Evolutionary conservation across 2,797 vertebrate genomes (phyloP).

Genomic region (Esox masquinongy): DNA sequence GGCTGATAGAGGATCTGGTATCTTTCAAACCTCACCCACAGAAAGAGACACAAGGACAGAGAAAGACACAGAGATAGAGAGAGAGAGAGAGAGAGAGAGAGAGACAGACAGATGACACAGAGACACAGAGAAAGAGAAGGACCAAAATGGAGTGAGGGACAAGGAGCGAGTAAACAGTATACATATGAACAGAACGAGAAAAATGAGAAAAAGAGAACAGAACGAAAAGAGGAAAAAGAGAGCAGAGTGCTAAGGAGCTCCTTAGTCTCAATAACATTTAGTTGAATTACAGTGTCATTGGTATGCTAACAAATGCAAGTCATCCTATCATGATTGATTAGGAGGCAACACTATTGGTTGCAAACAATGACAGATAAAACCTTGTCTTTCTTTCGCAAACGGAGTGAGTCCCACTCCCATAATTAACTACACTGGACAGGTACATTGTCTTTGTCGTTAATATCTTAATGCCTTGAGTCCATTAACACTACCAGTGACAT

Average conservation of each 20-base stretch:
- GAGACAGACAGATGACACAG: neutral
- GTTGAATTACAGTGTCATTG: neutral
- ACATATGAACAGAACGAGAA: too few relatives aligned
- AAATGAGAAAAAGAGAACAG: neutral
- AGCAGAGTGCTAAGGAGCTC: neutral
- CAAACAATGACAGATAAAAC: too few relatives aligned
- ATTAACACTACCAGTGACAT: neutral
- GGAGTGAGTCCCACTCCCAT: too few relatives aligned
- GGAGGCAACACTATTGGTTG: too few relatives aligned
- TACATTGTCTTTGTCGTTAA: too few relatives aligned
- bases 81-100: neutral
- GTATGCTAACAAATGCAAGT: slow-evolving; percentile 1
- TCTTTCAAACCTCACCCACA: neutral
- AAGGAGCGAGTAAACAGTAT: neutral
- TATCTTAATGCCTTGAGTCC: neutral
- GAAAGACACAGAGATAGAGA: neutral
- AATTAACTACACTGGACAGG: too few relatives aligned
- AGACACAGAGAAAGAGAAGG: slow-evolving; percentile 2
- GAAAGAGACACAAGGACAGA: slow-evolving; percentile 3
- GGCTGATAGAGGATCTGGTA: slow-evolving; percentile 11
- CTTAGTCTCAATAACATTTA: neutral
- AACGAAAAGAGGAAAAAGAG: neutral
- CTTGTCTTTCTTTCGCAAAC: too few relatives aligned
- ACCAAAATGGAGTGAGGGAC: neutral
- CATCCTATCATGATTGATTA: neutral